Conservation (phyloP, 2,888 invertebrate species). For the Ecdyonurus torrentis region DNA sequence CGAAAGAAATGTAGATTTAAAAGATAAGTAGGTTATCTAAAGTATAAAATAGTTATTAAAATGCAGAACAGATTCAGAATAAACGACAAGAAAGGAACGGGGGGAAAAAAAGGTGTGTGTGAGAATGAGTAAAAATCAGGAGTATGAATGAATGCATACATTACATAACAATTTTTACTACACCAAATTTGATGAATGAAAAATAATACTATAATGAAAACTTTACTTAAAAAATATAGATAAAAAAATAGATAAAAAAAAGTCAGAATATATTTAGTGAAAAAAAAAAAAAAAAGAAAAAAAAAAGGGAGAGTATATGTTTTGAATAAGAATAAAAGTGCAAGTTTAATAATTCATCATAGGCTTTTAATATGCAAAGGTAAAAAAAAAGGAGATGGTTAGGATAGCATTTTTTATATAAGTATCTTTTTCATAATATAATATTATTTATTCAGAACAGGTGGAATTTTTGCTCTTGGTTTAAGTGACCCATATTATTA, state of each 20-base stretch:
- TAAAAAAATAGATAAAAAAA: background rate
- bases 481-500: constrained; percentile 1
- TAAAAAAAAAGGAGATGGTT: background rate
- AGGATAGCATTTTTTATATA: background rate
- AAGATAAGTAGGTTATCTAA: background rate
- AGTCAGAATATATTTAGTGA: background rate
- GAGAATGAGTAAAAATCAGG: background rate
- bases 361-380: constrained; percentile 1
- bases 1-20: background rate
- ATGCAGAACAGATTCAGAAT: constrained; percentile 1
- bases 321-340: background rate
- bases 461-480: constrained; percentile 1
- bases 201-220: background rate
- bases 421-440: background rate
- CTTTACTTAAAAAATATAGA: background rate
- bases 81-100: background rate
- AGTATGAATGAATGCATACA: background rate
- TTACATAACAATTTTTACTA: background rate
- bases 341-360: constrained; percentile 2
- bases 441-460: constrained; percentile 2
- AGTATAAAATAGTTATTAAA: background rate
- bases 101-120: background rate
- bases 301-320: background rate
- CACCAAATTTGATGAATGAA: background rate
- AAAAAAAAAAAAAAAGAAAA: no score